Conservation (phyloP, 2,888 invertebrate species). For the Troilus luridus region DNA sequence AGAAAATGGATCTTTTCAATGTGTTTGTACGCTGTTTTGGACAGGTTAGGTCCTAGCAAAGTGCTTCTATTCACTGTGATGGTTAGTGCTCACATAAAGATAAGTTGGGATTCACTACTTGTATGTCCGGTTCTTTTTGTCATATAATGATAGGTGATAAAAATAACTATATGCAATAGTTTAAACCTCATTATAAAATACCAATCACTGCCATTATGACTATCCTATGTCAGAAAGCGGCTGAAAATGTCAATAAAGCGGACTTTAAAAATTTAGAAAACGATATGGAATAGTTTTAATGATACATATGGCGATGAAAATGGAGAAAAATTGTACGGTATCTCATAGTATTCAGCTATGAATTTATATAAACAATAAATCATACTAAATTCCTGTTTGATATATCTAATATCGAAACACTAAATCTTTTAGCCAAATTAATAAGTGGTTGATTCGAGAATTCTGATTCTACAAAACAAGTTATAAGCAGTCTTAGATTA, state of each 20-base stretch:
- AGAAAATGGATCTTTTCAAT: not conserved
- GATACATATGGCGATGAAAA: not conserved
- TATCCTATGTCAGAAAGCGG: not conserved
- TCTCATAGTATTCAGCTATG: not conserved
- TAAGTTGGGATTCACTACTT: not conserved
- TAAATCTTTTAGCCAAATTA: not conserved
- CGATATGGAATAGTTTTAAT: not conserved
- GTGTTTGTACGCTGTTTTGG: not conserved
- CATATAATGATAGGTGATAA: not conserved
- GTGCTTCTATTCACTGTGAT: not conserved
- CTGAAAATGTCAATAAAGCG: not conserved
- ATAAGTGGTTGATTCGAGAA: not conserved
- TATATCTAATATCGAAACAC: not conserved
- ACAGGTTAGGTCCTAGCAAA: not conserved
- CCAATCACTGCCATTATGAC: not conserved
- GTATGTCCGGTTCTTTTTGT: not conserved
- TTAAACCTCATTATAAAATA: too few species aligned
- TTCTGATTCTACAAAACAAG: not conserved
- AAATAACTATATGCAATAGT: too few species aligned
- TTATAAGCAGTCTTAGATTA: too few species aligned
- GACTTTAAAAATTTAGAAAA: too few species aligned
- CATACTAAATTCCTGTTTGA: too few species aligned
- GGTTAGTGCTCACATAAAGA: not conserved
- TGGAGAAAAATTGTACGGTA: not conserved
- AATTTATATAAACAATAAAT: not conserved